phyloP scores from a whole-genome alignment of 1,140 invertebrate species.

The Pachyrhynchus sulphureomaculatus region DNA sequence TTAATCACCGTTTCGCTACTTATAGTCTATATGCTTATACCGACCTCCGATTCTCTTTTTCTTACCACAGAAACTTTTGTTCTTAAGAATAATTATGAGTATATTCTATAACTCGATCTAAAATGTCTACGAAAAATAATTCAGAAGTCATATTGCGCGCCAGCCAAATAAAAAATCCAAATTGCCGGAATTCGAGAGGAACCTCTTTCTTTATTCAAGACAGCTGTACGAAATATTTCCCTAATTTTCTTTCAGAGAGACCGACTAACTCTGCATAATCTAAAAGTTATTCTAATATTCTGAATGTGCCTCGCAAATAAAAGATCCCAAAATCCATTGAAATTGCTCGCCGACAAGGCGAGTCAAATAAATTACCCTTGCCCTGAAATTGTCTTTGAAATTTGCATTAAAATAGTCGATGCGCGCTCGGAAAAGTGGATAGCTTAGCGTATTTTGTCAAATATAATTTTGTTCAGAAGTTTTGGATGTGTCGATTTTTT shows the following conservation, averaged over 20 bases:
- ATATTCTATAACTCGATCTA: no score
- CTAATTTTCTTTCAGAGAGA: slow-evolving; percentile 13
- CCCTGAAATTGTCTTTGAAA: slow-evolving; percentile 44
- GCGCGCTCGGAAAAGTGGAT: slow-evolving; percentile 32
- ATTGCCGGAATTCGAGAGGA: not conserved
- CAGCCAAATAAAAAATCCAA: no score
- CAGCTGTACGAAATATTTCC: slow-evolving; percentile 10
- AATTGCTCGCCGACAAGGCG: slow-evolving; percentile 28
- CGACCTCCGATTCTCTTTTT: no score
- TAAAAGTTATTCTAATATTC: slow-evolving; percentile 32
- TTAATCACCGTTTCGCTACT: no score
- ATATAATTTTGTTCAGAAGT: not conserved
- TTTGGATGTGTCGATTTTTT: no score
- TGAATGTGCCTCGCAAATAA: slow-evolving; percentile 30
- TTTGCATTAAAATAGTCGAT: slow-evolving; percentile 47
- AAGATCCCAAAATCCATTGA: slow-evolving; percentile 31
- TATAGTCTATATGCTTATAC: no score
- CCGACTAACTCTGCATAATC: slow-evolving; percentile 22
- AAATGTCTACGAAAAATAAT: no score
- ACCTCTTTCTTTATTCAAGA: slow-evolving; percentile 1
- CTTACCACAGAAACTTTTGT: no score
- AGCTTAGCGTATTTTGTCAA: slow-evolving; percentile 8
- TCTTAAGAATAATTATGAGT: no score
- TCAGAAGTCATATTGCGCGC: no score
- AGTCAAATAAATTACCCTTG: slow-evolving; percentile 44